Conservation (phyloP, 2,888 invertebrate species). For the Anthrax anthrax region DNA sequence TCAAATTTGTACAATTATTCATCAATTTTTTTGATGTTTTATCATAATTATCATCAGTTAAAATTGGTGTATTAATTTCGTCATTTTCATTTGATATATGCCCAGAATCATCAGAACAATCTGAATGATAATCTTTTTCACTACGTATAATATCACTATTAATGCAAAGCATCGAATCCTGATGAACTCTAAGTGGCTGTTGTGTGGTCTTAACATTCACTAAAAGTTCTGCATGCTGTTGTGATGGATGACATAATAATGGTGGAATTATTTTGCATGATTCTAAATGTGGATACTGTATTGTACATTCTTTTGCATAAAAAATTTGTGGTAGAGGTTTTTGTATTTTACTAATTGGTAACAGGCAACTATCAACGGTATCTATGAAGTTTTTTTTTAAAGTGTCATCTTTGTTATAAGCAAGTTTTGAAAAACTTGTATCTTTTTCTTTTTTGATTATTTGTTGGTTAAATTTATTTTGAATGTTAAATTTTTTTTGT, state of each 20-base stretch:
- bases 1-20: background rate
- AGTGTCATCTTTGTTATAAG: background rate
- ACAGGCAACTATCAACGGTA: background rate
- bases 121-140: conserved; percentile 44
- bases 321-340: conserved; percentile 7
- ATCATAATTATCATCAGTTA: conserved; percentile 4
- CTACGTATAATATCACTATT: conserved; percentile 8
- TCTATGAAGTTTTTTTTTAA: too few species aligned
- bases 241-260: conserved; percentile 24
- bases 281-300: conserved; percentile 23
- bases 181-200: conserved; percentile 7
- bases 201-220: conserved; percentile 23
- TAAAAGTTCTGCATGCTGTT: conserved; percentile 27
- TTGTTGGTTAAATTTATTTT: background rate
- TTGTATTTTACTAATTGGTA: background rate
- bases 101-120: conserved; percentile 68
- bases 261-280: conserved; percentile 31
- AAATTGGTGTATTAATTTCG: conserved; percentile 12
- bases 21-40: background rate
- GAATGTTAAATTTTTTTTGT: background rate
- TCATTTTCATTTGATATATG: conserved; percentile 65
- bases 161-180: conserved; percentile 8
- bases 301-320: conserved; percentile 28
- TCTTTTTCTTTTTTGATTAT: background rate
- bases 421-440: background rate